Evolutionary conservation across 2,888 invertebrate genomes (phyloP).

Genomic region (Charanyca ferruginea): DNA sequence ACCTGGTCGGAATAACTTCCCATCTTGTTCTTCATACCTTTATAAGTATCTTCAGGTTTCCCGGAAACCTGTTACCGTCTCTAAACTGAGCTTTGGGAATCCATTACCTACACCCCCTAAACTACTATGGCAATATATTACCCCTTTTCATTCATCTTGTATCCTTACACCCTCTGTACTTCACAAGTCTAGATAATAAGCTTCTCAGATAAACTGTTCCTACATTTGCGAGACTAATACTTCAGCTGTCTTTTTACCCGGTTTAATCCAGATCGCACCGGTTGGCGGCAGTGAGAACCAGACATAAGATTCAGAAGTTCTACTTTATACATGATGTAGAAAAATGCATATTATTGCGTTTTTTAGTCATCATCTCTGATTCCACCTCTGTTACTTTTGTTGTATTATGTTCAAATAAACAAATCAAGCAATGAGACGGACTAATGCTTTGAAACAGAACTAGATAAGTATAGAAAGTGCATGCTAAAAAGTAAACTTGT

Average conservation of each 20-base stretch:
- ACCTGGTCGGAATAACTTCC: too few relatives aligned
- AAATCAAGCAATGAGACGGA: neutral
- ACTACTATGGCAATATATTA: too few relatives aligned
- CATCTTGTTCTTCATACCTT: too few relatives aligned
- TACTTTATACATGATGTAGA: neutral
- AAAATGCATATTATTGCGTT: too few relatives aligned
- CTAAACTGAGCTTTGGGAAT: too few relatives aligned
- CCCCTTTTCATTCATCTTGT: neutral
- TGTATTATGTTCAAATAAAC: neutral
- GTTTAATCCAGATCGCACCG: constrained; percentile 47
- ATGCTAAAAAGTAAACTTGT: too few relatives aligned
- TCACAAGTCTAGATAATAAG: constrained; percentile 25
- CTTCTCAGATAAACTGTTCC: constrained; percentile 37
- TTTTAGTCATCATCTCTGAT: too few relatives aligned
- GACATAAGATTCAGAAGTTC: constrained; percentile 10
- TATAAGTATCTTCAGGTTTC: too few relatives aligned
- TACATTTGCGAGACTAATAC: constrained; percentile 42
- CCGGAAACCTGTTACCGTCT: too few relatives aligned
- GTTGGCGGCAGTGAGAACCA: constrained; percentile 2
- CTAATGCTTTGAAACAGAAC: neutral
- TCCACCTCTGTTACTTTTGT: too few relatives aligned
- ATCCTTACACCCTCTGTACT: neutral
- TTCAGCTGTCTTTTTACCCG: constrained; percentile 55
- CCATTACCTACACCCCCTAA: too few relatives aligned
- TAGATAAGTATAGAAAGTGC: neutral